Base-by-base conservation (phyloP, 2,113 vertebrate genomes). In the Anhinga rufa region DNA sequence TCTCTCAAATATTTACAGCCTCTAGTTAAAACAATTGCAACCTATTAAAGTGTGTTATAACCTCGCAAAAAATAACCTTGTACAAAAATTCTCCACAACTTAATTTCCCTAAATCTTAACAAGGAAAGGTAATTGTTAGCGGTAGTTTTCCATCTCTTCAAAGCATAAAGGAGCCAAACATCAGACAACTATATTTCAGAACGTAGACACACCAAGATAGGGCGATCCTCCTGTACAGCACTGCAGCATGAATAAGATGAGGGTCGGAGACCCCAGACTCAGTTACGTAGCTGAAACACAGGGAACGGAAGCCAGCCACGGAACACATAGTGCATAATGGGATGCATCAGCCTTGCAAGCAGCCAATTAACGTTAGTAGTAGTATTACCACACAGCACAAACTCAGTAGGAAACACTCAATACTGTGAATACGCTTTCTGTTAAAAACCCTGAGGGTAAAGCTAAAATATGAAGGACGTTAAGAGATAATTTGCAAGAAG, bases 21-120 rank as follows among this genome's bases (percentile, higher is more conserved):
- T 24, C 55, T 64, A 72, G 60, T 96, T 92, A 95, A 95, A 95
- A 94, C 88, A 97, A 95, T 89, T 93, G 91, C 94, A 91, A 89
- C 77, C 88, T 86, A 96, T 92, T 95, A 95, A 90, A 93, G 80
- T 84, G 85, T 64, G 72, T 84, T 93, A 84, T 91, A 91, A 81
- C 89, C 89, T 92, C 91, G 86, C 92, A 87, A 92, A 95, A 82
- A 90, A 88, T 75, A 92, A 96, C 92, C 91, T 94, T 95, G 91
- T 32, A 75, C 55, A 74, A 82, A 95, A 88, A 77, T 57, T 34
- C 66, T 94, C 71, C 25, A 12, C 75, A 86, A 76, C 62, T 74
- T 34, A 36, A 54, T 29, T 80, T 54, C 75, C 34, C 71, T 92
- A 92, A 94, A 97, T 95, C 88, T 93, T 61, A 88, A 76, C 79